Evolutionary conservation across 2,797 vertebrate species (phyloP), one percentile per base, ranked within the genome.

Genomic region (Macropodus opercularis): DNA sequence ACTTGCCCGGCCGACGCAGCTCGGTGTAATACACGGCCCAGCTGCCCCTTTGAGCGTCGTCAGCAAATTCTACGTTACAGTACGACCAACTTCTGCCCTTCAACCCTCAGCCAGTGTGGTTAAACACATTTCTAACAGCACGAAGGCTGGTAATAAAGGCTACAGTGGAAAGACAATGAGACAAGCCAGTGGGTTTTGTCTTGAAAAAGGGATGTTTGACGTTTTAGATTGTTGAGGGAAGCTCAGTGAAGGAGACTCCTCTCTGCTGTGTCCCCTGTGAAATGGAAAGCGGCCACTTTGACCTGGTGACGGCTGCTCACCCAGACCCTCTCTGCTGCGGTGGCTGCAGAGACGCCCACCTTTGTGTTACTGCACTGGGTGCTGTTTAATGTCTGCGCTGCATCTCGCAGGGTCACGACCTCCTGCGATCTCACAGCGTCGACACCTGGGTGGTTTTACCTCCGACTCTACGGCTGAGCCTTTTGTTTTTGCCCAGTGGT

Each of bases 1-100:
- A 77, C 60, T 75, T 21, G 72, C 46, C 41, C n/a, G 59, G 79
- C 76, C 70, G 75, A 77, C 79, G 81, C 69, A 41, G 72, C 62
- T 65, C 49, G 49, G 72, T 69, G 83, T 63, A 55, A 55, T 40
- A 55, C 55, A 54, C 0, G 23, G 58, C 65, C 72, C 74, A 58
- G 78, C 63, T 79, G 75, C 56, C 75, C 35, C 32, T 74, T 51
- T 53, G 10, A 81, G 81, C 67, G 40, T 29, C 23, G 63, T 84
- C 77, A 64, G 80, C 80, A 84, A 38, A 56, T 73, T 69, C 32
- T 52, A 27, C 39, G 52, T 48, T 42, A 50, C n/a, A n/a, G n/a
- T n/a, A n/a, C 51, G 57, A 72, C 70, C 70, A 75, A 73, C 50
- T 60, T 57, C 49, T 52, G 61, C 41, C 72, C 56, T 63, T 48